Percentiles rank a stretch among this genome's conserved stretches.
Conservation (phyloP, 2,797 vertebrate genomes). For the Chloroceryle amazona region DNA sequence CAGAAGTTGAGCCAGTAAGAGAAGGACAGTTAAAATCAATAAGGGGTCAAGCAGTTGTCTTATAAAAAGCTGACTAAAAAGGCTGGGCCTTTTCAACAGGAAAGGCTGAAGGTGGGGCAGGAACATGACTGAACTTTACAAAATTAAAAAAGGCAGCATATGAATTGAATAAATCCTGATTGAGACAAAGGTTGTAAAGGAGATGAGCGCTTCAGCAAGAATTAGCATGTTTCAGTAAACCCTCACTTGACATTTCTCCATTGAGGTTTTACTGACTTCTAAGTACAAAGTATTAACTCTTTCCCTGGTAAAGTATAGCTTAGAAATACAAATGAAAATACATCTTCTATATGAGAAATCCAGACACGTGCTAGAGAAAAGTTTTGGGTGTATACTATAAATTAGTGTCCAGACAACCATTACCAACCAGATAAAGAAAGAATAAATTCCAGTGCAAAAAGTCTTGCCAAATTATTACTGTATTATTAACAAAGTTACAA, state of each 20-base stretch:
- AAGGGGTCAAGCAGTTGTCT: not conserved
- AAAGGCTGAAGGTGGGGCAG: constrained; percentile 62
- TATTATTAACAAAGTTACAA: not conserved
- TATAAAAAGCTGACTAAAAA: not conserved
- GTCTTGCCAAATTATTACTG: not conserved
- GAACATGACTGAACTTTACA: constrained; percentile 29
- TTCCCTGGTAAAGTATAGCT: not conserved
- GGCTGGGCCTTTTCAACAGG: constrained; percentile 25
- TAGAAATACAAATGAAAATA: not conserved
- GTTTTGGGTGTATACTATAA: not conserved
- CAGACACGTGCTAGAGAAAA: not conserved
- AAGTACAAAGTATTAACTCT: not conserved
- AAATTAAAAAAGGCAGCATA: not conserved
- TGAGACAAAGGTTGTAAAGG: not conserved
- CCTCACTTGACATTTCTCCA: not conserved
- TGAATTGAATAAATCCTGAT: not conserved
- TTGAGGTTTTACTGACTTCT: not conserved
- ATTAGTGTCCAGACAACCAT: not conserved
- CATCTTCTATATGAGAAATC: not conserved
- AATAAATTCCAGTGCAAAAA: not conserved
- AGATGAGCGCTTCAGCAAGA: not conserved
- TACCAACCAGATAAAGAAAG: not conserved
- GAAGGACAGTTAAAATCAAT: not conserved
- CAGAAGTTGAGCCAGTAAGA: not conserved
- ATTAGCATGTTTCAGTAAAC: not conserved